phyloP scores from a whole-genome alignment of 1,140 invertebrate species.

The Orchesella cincta region DNA sequence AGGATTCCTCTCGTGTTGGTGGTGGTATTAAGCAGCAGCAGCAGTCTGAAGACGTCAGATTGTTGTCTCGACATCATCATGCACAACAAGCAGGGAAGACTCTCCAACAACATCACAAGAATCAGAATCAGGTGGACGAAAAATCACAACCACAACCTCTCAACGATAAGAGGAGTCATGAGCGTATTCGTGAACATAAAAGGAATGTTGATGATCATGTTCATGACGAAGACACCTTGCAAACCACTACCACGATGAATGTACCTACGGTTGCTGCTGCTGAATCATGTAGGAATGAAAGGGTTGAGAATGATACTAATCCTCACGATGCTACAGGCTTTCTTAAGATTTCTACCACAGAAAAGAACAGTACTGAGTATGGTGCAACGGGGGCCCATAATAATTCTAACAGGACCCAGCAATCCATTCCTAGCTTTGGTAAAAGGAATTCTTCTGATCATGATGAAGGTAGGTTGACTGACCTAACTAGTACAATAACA shows the following conservation, averaged over 20 bases:
- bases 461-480: constrained; percentile 39
- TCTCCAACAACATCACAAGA: neutral
- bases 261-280: neutral
- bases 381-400: no score
- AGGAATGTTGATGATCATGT: neutral
- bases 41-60: neutral
- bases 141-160: neutral
- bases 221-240: constrained; percentile 6
- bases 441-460: no score
- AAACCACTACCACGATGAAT: neutral
- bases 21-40: neutral
- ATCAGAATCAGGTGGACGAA: neutral
- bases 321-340: constrained; percentile 22
- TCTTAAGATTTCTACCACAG: neutral
- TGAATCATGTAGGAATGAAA: constrained; percentile 2
- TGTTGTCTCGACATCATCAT: neutral
- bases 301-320: neutral
- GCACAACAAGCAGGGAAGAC: neutral
- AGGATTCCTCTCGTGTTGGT: neutral
- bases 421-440: no score
- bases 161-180: constrained; percentile 1
- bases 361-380: constrained; percentile 2
- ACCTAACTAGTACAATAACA: constrained; percentile 30
- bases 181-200: neutral
- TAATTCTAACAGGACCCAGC: neutral